Percentiles rank a stretch among this genome's conserved stretches.
phyloP scores from a whole-genome alignment of 2,797 vertebrate genomes.

The Rhinogobio ventralis region DNA sequence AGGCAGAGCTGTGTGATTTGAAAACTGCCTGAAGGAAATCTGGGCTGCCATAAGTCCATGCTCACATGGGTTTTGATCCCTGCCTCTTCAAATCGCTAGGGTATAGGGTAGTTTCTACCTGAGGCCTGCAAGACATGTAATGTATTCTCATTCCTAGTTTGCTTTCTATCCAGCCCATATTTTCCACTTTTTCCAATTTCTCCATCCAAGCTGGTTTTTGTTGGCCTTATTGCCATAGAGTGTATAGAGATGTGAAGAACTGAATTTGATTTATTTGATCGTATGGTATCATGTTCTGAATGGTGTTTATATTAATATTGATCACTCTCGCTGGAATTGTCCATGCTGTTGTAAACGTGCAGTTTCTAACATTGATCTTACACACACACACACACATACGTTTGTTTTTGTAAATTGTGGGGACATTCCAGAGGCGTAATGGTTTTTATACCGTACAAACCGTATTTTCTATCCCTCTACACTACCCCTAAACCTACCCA shows the following conservation, averaged over 20 bases:
- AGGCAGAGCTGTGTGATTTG: not conserved
- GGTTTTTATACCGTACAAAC: no score
- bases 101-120: constrained; percentile 20
- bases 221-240: not conserved
- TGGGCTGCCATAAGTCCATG: constrained; percentile 8
- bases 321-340: not conserved
- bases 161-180: not conserved
- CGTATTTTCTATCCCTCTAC: no score
- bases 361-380: not conserved
- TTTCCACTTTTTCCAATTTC: not conserved
- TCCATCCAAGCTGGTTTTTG: not conserved
- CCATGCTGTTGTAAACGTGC: not conserved
- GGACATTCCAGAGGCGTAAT: no score
- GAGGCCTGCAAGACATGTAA: constrained; percentile 4
- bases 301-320: constrained; percentile 12
- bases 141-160: not conserved
- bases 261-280: constrained; percentile 10
- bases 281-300: not conserved
- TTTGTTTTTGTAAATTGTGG: no score
- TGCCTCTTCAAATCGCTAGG: constrained; percentile 7
- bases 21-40: constrained; percentile 22
- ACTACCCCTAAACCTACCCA: no score
- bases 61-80: constrained; percentile 8
- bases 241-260: not conserved
- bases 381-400: constrained; percentile 14